These are phyloP conservation scores for chimpanzee (Pan troglodytes) DNA, from an alignment of 2,113 vertebrate genomes.

Conservation along the genomic window DNA sequence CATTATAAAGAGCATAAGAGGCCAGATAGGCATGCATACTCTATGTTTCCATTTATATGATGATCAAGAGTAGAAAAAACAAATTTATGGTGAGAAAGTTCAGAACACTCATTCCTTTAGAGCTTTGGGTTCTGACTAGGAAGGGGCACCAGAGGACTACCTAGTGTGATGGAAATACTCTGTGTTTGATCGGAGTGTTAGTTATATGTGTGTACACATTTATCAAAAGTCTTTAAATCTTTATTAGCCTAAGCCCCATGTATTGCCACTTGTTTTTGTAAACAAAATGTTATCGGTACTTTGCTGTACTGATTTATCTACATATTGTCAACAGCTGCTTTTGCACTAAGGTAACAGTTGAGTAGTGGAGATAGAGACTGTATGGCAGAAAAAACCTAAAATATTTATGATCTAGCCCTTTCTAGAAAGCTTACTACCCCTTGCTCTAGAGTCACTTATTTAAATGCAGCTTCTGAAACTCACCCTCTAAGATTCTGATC, in stretches of 20 bases:
- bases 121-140: background rate
- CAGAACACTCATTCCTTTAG: background rate
- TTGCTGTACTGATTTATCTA: background rate
- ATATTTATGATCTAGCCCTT: background rate
- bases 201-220: background rate
- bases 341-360: no score
- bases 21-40: fast-evolving
- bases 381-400: background rate
- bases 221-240: background rate
- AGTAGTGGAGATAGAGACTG: background rate
- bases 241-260: background rate
- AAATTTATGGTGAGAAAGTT: background rate
- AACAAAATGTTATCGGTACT: background rate
- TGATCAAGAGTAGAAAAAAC: background rate
- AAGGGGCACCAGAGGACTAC: background rate
- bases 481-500: no score
- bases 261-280: background rate
- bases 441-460: background rate
- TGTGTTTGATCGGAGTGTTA: background rate
- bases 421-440: background rate
- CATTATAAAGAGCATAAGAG: background rate
- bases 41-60: background rate
- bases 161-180: background rate
- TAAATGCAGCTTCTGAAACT: background rate
- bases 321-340: background rate